Base-by-base conservation (phyloP, 1,140 invertebrate species). In the Orius insidiosus region DNA sequence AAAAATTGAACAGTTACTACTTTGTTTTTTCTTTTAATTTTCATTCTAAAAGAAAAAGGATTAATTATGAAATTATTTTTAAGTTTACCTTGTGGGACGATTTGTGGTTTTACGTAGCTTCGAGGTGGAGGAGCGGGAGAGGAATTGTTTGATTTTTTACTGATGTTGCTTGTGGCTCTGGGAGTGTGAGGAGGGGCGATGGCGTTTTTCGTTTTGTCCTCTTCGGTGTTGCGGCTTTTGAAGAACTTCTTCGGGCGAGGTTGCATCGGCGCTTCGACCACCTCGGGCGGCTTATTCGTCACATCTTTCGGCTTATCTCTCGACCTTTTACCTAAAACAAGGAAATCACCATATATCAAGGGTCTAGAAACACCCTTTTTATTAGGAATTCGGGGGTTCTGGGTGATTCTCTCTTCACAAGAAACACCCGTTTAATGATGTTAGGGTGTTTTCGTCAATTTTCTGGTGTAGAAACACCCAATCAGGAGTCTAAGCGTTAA, bases 201-300 rank as follows among this genome's bases (percentile, higher is more conserved):
- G n/a, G 49, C 31, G 16, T 52, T 19, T 52, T 46, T 24, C 53
- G 56, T 11, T 32, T 51, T 40, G 43, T 55, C 39, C 16, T 50
- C 45, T 44, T 74, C 75, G 2, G 69, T 64, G 62, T 81, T 83
- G 24, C 85, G 69, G 56, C 83, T 87, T 59, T 90, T 90, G 59
- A 89, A 88, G 64, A 89, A 89, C 58, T 90, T 90, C 55, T 85
- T 85, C 37, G 85, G 85, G 58, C 85, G 85, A n/a, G 54, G 65
- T 48, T 63, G 63, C 47, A 61, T 61, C 52, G 68, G 66, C 6
- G 53, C 14, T 19, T 36, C n/a, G n/a, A n/a, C 15, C 4, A 45
- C 45, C 32, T 45, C 44, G 33, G 50, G 18, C 11, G 47, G 24
- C 31, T 15, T 24, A 24, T 24, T 39, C 6, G 37, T 18, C 37